Conservation (phyloP, 1,140 invertebrate genomes). For the Conopomorpha cramerella region DNA sequence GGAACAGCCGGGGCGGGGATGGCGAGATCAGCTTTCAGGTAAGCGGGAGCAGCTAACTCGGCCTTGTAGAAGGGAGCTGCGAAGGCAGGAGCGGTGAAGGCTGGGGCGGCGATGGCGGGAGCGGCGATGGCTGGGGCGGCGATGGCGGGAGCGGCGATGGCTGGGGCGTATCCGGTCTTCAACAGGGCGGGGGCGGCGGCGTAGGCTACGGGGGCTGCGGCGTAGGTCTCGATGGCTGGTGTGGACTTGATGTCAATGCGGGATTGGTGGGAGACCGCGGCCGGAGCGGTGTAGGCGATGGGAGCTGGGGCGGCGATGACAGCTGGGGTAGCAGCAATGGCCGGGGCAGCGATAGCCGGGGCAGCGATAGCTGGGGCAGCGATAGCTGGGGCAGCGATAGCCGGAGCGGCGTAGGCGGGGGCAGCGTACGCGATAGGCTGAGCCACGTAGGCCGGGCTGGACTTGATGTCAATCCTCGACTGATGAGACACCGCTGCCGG, state of each 20-base stretch:
- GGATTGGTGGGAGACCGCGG: constrained; percentile 4
- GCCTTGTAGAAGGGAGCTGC: constrained; percentile 1
- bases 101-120: constrained; percentile 12
- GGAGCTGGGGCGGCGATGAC: too few relatives aligned
- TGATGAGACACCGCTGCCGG: constrained; percentile 24
- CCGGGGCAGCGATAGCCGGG: too few relatives aligned
- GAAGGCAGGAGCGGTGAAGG: constrained; percentile 12
- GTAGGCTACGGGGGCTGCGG: constrained; percentile 6
- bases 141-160: constrained; percentile 9
- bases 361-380: too few relatives aligned
- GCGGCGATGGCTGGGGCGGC: constrained; percentile 11
- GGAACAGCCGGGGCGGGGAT: constrained; percentile 20
- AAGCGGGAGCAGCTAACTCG: constrained; percentile 5
- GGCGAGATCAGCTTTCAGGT: too few relatives aligned
- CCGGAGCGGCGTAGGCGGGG: too few relatives aligned
- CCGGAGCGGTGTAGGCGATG: constrained; percentile 3
- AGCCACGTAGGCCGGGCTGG: too few relatives aligned
- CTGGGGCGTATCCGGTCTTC: too few relatives aligned
- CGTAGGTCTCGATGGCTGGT: constrained; percentile 2
- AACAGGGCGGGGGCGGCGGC: too few relatives aligned
- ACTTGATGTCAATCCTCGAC: too few relatives aligned
- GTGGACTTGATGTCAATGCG: constrained; percentile 5
- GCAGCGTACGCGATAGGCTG: too few relatives aligned
- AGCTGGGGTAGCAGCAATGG: too few relatives aligned
- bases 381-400: too few relatives aligned